Evolutionary conservation across 2,888 invertebrate species (phyloP), one percentile per base, ranked within the genome.

Genomic region (Trichogramma dendrolimi): DNA sequence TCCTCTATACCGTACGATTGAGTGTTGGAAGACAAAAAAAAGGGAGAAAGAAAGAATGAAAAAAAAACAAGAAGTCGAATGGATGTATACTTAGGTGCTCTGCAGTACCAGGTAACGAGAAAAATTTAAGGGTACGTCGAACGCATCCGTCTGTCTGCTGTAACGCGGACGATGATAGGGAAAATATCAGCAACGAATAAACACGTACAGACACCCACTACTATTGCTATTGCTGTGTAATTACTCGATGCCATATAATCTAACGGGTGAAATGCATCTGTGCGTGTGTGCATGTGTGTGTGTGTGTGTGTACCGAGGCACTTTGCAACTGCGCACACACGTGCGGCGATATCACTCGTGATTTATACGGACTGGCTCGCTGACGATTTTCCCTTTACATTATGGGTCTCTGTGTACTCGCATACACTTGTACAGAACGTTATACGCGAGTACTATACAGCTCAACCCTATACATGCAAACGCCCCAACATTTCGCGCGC

Each of bases 41-140:
- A 48, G 48, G 39, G 48, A 44, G 56, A 53, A 63, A 41, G 47
- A 57, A 47, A 54, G 41, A 53, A 50, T 40, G 46, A 41, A 47
- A 50, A 55, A 39, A 8, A 46, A 49, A 41, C 43, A 51, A 62
- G 11, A 41, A 14, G 8, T 4, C n/a, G 10, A 8, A 41, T 1
- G n/a, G 8, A 10, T n/a, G 50, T 27, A 27, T 27, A 27, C 27
- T 27, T 27, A 27, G 27, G 27, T 2, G 27, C 27, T 27, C 27
- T 2, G 27, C 27, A 2, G 27, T 27, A 27, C 27, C 27, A 39
- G 57, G 43, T 41, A 62, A 49, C 43, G 27, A 60, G 51, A 42
- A 48, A 57, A 38, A 6, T 4, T 41, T 50, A 58, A 41, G 47
- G 40, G 41, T 67, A 60, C 53, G 68, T 66, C 67, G 67, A 71